These are phyloP conservation scores for Pampus argenteus DNA, from an alignment of 2,797 vertebrate genomes.

Conservation along the genomic window DNA sequence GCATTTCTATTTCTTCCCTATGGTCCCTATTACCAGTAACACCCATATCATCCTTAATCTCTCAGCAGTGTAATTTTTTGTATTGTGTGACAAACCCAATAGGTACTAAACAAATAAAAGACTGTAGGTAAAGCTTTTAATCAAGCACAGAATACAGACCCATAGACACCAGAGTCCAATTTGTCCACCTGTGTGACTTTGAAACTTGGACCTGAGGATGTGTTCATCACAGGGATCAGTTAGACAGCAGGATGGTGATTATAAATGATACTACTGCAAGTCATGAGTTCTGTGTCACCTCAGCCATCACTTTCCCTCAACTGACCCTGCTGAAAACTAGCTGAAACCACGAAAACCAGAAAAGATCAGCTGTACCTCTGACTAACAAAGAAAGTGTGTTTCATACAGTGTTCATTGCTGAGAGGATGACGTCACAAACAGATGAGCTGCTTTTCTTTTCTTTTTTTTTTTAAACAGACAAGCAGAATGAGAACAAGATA, in stretches of 20 bases:
- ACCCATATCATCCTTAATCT: not conserved
- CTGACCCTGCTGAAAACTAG: not conserved
- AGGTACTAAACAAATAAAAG: not conserved
- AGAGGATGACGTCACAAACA: slow-evolving; percentile 31
- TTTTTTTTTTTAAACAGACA: too few species aligned
- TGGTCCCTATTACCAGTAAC: not conserved
- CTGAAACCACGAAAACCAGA: slow-evolving; percentile 16
- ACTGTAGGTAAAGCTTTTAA: not conserved
- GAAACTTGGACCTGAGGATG: not conserved
- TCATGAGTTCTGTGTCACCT: not conserved
- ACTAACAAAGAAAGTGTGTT: slow-evolving; percentile 12
- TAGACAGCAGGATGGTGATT: not conserved
- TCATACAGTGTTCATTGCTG: not conserved
- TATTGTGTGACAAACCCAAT: slow-evolving; percentile 8
- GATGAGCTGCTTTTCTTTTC: slow-evolving; percentile 22
- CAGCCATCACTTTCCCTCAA: not conserved
- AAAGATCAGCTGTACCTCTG: slow-evolving; percentile 5
- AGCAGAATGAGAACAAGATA: slow-evolving; percentile 54
- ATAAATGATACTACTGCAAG: not conserved
- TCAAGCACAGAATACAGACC: not conserved
- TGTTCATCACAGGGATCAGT: slow-evolving; percentile 9
- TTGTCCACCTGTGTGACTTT: slow-evolving; percentile 4
- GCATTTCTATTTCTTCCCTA: not conserved
- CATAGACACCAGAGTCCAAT: not conserved
- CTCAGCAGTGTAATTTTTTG: not conserved